Evolutionary conservation across 2,888 invertebrate species (phyloP).

Genomic region (Synergus itoensis): DNA sequence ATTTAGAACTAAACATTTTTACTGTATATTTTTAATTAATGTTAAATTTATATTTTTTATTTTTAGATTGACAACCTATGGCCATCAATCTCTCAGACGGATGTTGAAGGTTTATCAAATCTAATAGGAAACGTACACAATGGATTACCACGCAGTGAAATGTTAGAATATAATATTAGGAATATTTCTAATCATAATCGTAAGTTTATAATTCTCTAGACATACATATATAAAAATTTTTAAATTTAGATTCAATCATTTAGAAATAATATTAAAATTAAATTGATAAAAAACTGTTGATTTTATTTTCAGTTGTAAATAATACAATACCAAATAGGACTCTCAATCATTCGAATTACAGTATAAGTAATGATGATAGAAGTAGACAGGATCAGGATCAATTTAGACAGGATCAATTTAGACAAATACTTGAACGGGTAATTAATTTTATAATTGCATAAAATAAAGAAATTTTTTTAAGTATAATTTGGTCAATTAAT

Average conservation of each 20-base stretch:
- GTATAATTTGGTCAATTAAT: not conserved
- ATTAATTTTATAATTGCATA: slow-evolving; percentile 62
- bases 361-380: slow-evolving; percentile 96
- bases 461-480: not conserved
- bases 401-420: too few relatives aligned
- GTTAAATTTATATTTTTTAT: not conserved
- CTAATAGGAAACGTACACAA: slow-evolving; percentile 96
- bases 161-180: slow-evolving; percentile 96
- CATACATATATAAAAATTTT: too few relatives aligned
- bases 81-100: slow-evolving; percentile 67
- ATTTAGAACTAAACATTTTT: not conserved
- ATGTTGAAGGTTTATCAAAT: slow-evolving; percentile 89
- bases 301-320: not conserved
- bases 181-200: slow-evolving; percentile 99
- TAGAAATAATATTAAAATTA: not conserved
- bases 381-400: slow-evolving; percentile 91
- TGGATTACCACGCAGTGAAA: slow-evolving; percentile 94
- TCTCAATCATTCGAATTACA: slow-evolving; percentile 84
- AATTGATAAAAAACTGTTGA: not conserved
- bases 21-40: not conserved
- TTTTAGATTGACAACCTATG: slow-evolving; percentile 66
- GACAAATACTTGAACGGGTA: slow-evolving; percentile 95
- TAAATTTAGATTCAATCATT: not conserved
- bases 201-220: slow-evolving; percentile 78
- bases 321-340: slow-evolving; percentile 2